These are phyloP conservation scores for Smutsia temminckii DNA, from an alignment of 2,797 vertebrate genomes.

Conservation along the genomic window DNA sequence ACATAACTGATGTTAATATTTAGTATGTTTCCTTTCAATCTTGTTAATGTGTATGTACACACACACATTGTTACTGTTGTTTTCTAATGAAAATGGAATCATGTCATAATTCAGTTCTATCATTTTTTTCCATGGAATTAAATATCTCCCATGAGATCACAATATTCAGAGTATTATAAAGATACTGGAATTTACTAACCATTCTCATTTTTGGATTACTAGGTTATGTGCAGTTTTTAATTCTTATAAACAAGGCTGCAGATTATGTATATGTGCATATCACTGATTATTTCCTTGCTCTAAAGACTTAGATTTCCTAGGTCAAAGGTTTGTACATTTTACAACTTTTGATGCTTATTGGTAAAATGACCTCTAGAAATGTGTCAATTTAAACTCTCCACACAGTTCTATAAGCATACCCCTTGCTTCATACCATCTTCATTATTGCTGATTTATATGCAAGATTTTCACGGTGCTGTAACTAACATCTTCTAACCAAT, in stretches of 20 bases:
- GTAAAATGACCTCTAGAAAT: neutral
- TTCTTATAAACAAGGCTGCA: neutral
- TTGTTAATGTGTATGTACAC: neutral
- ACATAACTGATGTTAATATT: neutral
- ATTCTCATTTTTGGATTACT: neutral
- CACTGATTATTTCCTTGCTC: neutral
- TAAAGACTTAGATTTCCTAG: neutral
- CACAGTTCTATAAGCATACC: neutral
- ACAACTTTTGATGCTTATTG: neutral
- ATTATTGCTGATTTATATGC: neutral
- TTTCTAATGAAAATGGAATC: slow-evolving; percentile 1
- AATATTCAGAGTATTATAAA: neutral
- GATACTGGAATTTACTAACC: neutral
- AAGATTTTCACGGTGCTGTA: neutral
- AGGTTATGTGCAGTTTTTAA: neutral
- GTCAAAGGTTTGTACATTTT: neutral
- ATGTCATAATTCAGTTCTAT: neutral
- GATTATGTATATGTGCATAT: slow-evolving; percentile 17
- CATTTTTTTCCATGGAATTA: neutral
- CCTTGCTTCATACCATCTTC: neutral
- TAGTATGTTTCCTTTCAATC: neutral
- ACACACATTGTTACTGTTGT: neutral
- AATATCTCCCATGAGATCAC: neutral
- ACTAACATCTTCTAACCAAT: neutral
- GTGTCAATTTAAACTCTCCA: neutral